phyloP scores from a whole-genome alignment of 2,888 invertebrate genomes.

The Cephus runcator region DNA sequence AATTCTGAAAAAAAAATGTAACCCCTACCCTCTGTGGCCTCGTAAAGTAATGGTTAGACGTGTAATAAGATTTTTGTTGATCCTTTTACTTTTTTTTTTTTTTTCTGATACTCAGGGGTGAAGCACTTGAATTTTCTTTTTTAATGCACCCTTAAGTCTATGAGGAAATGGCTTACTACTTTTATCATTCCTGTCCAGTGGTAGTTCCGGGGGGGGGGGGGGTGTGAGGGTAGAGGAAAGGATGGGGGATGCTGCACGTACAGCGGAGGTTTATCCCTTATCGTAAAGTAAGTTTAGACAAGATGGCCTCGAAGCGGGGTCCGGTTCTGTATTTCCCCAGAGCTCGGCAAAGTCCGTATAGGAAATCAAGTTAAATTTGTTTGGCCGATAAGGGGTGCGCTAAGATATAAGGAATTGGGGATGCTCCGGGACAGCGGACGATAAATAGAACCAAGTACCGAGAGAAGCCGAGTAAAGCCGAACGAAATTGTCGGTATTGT shows the following conservation, averaged over 20 bases:
- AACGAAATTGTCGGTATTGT: too few relatives aligned
- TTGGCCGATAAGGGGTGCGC: conserved; percentile 54
- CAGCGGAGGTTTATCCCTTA: conserved; percentile 52
- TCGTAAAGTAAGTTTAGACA: conserved; percentile 57
- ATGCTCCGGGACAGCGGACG: neutral
- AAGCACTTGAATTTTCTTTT: too few relatives aligned
- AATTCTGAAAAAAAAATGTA: too few relatives aligned
- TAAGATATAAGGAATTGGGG: neutral
- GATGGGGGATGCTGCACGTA: conserved; percentile 16
- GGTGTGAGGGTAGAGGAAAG: neutral
- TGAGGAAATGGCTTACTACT: too few relatives aligned
- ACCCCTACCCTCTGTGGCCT: too few relatives aligned
- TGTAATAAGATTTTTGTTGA: too few relatives aligned
- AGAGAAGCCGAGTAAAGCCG: neutral
- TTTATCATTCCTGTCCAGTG: too few relatives aligned
- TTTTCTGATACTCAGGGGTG: too few relatives aligned
- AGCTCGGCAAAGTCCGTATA: conserved; percentile 56
- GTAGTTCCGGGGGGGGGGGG: too few relatives aligned
- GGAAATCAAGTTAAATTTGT: conserved; percentile 62
- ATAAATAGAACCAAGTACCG: neutral
- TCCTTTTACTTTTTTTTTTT: too few relatives aligned
- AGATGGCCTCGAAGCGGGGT: conserved; percentile 42
- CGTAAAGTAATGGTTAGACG: too few relatives aligned
- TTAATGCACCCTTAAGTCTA: too few relatives aligned
- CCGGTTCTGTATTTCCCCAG: conserved; percentile 53